Conservation (phyloP, 2,888 invertebrate genomes). For the Incurvaria masculella region DNA sequence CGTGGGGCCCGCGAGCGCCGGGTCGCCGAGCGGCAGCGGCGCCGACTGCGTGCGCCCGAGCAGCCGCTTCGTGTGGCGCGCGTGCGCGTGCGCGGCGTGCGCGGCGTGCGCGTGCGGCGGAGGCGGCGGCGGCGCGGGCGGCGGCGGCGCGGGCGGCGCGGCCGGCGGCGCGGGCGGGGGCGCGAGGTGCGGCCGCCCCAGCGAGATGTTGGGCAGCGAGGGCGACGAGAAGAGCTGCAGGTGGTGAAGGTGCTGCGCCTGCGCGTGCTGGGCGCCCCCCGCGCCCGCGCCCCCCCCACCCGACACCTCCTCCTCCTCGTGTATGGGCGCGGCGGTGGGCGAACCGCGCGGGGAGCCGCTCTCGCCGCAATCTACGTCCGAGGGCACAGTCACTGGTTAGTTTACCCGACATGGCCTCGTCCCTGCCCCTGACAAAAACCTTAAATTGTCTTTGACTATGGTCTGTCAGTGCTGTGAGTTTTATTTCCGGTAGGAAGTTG, state of each 20-base stretch:
- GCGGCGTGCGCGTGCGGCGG: slow-evolving; percentile 57
- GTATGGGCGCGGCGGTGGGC: slow-evolving; percentile 70
- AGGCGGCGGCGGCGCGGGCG: slow-evolving; percentile 85
- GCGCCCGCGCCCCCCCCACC: slow-evolving; percentile 54
- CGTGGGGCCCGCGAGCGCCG: slow-evolving; percentile 65
- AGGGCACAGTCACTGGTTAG: background rate
- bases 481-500: background rate
- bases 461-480: background rate
- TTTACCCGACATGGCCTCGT: background rate
- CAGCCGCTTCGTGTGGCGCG: slow-evolving; percentile 71
- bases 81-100: slow-evolving; percentile 46
- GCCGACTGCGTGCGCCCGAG: slow-evolving; percentile 94
- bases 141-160: slow-evolving; percentile 73
- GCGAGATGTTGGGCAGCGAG: slow-evolving; percentile 95
- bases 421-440: background rate
- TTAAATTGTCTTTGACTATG: background rate
- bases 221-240: slow-evolving; percentile 88
- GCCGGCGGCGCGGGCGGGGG: slow-evolving; percentile 63
- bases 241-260: slow-evolving; percentile 56
- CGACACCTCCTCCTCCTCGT: slow-evolving; percentile 76
- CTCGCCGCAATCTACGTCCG: slow-evolving; percentile 31
- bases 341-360: slow-evolving; percentile 58
- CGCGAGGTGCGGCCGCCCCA: slow-evolving; percentile 74
- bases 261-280: slow-evolving; percentile 59
- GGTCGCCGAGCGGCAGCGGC: slow-evolving; percentile 86